Evolutionary conservation across 2,113 vertebrate species (phyloP).

Genomic region (Coryphaenoides rupestris): DNA sequence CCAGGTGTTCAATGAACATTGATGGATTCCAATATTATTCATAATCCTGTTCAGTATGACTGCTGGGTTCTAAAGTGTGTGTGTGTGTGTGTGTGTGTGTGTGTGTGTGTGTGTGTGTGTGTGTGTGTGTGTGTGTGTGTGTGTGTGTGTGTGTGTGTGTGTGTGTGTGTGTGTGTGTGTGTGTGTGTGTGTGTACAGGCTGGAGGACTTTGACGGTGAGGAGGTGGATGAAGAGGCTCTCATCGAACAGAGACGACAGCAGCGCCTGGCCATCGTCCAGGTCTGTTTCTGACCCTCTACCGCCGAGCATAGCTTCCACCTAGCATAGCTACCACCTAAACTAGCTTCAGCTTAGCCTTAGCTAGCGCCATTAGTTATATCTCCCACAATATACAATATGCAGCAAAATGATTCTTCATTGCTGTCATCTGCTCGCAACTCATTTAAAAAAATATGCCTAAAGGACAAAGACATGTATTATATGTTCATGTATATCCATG

Average conservation of each 20-base stretch:
- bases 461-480: too few relatives aligned
- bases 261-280: slow-evolving; percentile 92
- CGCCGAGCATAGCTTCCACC: neutral
- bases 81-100: neutral
- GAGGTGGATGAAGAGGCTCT: slow-evolving; percentile 95
- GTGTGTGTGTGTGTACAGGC: slow-evolving; percentile 60
- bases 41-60: too few relatives aligned
- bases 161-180: slow-evolving; percentile 1
- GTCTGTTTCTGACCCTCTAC: slow-evolving; percentile 55
- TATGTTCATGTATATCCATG: too few relatives aligned
- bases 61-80: neutral
- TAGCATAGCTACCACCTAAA: neutral
- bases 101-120: neutral
- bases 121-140: slow-evolving; percentile 17
- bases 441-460: too few relatives aligned
- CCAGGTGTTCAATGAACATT: too few relatives aligned
- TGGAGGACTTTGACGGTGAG: slow-evolving; percentile 93
- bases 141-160: slow-evolving; percentile 1
- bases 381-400: neutral
- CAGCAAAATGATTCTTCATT: too few relatives aligned
- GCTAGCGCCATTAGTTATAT: too few relatives aligned
- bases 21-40: too few relatives aligned
- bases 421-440: too few relatives aligned
- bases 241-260: slow-evolving; percentile 90
- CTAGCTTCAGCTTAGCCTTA: too few relatives aligned